These are phyloP conservation scores for Urocyon cinereoargenteus DNA, from an alignment of 2,797 vertebrate genomes.

Conservation along the genomic window DNA sequence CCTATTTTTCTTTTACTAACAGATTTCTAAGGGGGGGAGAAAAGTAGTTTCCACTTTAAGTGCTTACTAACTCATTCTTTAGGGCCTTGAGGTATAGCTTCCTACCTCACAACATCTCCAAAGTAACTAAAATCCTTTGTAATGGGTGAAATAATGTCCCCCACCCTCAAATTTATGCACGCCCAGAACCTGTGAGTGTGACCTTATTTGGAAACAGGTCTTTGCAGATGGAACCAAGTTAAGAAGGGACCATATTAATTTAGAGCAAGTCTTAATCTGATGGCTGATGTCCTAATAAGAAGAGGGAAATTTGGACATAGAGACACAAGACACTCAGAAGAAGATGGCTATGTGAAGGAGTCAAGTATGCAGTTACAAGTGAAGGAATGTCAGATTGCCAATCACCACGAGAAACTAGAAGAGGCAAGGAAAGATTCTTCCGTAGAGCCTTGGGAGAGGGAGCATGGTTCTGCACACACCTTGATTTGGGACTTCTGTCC, in stretches of 20 bases:
- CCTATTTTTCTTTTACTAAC: conserved; percentile 1
- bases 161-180: not conserved
- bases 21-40: not conserved
- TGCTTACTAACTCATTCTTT: not conserved
- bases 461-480: not conserved
- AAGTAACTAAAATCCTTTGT: not conserved
- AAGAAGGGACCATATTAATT: not conserved
- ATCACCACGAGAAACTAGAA: not conserved
- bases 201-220: not conserved
- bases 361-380: not conserved
- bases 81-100: not conserved
- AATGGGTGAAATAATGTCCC: not conserved
- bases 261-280: not conserved
- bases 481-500: not conserved
- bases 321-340: not conserved
- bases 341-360: not conserved
- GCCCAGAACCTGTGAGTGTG: not conserved
- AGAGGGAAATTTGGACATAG: not conserved
- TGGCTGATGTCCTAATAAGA: not conserved
- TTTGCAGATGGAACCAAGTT: not conserved
- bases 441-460: not conserved
- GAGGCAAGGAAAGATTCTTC: not conserved
- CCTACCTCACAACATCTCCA: not conserved
- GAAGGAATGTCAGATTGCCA: not conserved
- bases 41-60: not conserved